Base-by-base conservation (phyloP, 2,113 vertebrate genomes). In the Lagopus muta region DNA sequence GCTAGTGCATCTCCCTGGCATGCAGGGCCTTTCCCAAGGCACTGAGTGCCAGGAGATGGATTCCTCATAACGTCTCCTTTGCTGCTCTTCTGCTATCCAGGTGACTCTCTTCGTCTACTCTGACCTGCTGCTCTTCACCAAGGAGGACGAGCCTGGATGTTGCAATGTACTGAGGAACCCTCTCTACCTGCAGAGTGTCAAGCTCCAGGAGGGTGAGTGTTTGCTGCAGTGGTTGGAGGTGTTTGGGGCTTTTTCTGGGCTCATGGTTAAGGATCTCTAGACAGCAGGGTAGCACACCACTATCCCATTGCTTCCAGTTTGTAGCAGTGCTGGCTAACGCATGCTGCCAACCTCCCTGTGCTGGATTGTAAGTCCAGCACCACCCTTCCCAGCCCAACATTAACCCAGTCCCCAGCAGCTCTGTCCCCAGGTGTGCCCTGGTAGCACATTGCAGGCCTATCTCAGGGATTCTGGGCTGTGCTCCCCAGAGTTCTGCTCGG, bases 101-200 rank as follows among this genome's bases (percentile, higher is more conserved):
- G 99, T 99, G 57, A 99, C 98, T 1, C 98, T 99, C 73, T 99
- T 99, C 54, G 97, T 99, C 92, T 99, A 99, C 94, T 99, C 98
- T 0, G 99, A 99, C 94, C 94, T 99, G 97, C 98, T 99, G 98
- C 98, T 99, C 82, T 98, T 99, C 97, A 99, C 99, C 22, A 98
- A 98, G 95, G 99, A 99, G 92, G 98, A 99, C 0, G 98, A 99
- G 85, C 98, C 98, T 0, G 99, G 99, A 30, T 97, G 98, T 87
- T 99, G 99, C 96, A 99, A 98, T 0, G 99, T 99, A 74, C 98
- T 99, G 65, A 98, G 99, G 97, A 99, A 99, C 93, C 99, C 99
- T 8, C 98, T 99, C 73, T 99, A 98, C 96, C 98, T 99, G 77
- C 97, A 98, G 72, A 98, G 98, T 7, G 97, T 99, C 80, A 97